Evolutionary conservation across 2,113 vertebrate genomes (phyloP), one percentile per base, ranked within the genome.

Genomic region (Scalopus aquaticus): DNA sequence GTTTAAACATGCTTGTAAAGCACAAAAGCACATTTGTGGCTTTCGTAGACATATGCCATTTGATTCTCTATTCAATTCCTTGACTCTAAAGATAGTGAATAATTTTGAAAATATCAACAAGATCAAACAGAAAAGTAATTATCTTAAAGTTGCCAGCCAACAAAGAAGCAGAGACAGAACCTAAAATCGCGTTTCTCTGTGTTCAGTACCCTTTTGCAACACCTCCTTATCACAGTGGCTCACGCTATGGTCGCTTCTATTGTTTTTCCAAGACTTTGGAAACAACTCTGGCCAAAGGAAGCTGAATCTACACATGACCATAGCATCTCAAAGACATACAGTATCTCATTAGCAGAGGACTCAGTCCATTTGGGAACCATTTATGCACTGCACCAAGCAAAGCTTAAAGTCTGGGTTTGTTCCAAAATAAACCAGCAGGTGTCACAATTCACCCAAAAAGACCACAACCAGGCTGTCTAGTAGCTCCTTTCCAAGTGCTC

Each of bases 361-460:
- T 17, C 22, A 56, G 13, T 30, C 7, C 24, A 2, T 26, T 10
- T 49, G 49, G 46, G 44, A 80, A 56, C 32, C 10, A 1, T 35
- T 51, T 44, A 32, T n/a, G n/a, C 32, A 10, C 37, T 26, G 7
- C 2, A 15, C 2, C 5, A 24, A 37, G 4, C 12, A 9, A 95
- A 97, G 82, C 4, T 3, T 35, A 10, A 42, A 90, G 37, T 86
- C 70, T 92, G 28, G 0, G 9, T 56, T 39, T 46, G 96, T 90
- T 82, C 93, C 0, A 0, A 32, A 84, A 10, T 76, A 82, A 69
- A 39, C 97, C 98, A 98, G 96, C 94, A 98, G 98, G 85, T 97
- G 98, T 98, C 98, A 94, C 88, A 94, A 74, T 98, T 98, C 95
- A 96, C 64, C 94, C 88, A 97, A 88, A 93, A 97, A 97, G 89